These are phyloP conservation scores for Galemys pyrenaicus DNA, from an alignment of 2,113 vertebrate genomes.

Conservation along the genomic window DNA sequence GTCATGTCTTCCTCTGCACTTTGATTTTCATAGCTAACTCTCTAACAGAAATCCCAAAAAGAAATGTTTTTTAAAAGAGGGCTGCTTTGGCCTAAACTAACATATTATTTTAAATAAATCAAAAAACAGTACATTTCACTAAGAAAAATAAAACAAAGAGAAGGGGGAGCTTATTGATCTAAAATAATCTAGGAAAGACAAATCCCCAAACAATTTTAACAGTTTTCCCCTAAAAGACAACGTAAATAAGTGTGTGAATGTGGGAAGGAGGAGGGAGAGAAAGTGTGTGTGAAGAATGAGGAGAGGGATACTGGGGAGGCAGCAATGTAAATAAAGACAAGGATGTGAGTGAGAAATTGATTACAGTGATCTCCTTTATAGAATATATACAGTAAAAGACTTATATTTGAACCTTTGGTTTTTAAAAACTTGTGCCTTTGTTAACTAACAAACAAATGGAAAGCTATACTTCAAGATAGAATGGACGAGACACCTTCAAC, in stretches of 20 bases:
- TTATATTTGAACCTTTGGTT: constrained; percentile 5
- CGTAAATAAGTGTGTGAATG: neutral
- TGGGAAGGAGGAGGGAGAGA: no score
- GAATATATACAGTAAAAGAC: neutral
- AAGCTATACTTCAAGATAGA: neutral
- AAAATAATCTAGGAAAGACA: neutral
- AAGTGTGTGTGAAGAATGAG: no score
- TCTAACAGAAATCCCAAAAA: constrained; percentile 22
- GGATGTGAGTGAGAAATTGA: neutral
- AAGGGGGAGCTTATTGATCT: neutral
- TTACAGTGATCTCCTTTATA: neutral
- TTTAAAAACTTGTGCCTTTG: neutral
- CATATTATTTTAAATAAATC: constrained; percentile 31
- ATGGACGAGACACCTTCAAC: neutral
- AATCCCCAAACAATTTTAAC: constrained; percentile 19
- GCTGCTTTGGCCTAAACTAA: neutral
- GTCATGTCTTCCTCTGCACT: neutral
- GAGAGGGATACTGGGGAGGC: no score
- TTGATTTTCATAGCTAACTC: constrained; percentile 33
- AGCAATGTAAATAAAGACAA: neutral
- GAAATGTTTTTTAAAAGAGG: neutral
- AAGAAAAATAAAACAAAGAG: constrained; percentile 43
- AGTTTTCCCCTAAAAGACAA: constrained; percentile 28
- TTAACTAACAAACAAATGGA: constrained; percentile 26
- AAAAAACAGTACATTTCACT: constrained; percentile 44